Percentiles rank a stretch among this genome's conserved stretches.
phyloP scores from a whole-genome alignment of 2,113 vertebrate species.

The Opisthocomus hoazin region DNA sequence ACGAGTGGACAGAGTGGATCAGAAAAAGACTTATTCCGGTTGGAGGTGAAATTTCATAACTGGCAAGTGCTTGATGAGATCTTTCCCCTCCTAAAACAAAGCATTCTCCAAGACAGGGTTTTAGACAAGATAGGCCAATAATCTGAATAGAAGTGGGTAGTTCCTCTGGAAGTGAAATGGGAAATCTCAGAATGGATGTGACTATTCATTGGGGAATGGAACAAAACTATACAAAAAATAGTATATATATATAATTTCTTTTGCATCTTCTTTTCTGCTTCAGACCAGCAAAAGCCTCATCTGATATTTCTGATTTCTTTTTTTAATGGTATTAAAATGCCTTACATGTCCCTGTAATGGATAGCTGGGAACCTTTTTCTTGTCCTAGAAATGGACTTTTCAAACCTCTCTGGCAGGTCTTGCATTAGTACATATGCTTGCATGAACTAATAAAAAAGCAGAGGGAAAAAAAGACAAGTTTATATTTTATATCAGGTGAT shows the following conservation, averaged over 20 bases:
- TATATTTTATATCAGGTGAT: background rate
- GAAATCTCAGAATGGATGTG: background rate
- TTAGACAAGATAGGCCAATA: background rate
- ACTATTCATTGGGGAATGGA: background rate
- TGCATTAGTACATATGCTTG: background rate
- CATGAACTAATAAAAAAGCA: background rate
- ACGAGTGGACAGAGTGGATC: background rate
- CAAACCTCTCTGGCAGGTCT: background rate
- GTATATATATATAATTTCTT: background rate
- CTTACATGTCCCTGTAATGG: background rate
- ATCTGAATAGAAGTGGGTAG: background rate
- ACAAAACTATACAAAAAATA: background rate
- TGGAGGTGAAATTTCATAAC: background rate
- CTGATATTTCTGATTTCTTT: too few relatives aligned
- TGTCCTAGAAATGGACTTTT: background rate
- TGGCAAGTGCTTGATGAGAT: background rate
- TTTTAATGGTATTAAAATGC: background rate
- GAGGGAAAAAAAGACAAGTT: background rate
- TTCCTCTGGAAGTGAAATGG: background rate
- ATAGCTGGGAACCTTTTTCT: background rate
- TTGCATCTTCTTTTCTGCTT: background rate
- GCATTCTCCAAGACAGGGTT: background rate
- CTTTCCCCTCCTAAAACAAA: background rate
- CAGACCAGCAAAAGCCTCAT: background rate
- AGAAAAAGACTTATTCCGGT: background rate